Conservation (phyloP, 2,113 vertebrate species). For the Acanthochromis polyacanthus region DNA sequence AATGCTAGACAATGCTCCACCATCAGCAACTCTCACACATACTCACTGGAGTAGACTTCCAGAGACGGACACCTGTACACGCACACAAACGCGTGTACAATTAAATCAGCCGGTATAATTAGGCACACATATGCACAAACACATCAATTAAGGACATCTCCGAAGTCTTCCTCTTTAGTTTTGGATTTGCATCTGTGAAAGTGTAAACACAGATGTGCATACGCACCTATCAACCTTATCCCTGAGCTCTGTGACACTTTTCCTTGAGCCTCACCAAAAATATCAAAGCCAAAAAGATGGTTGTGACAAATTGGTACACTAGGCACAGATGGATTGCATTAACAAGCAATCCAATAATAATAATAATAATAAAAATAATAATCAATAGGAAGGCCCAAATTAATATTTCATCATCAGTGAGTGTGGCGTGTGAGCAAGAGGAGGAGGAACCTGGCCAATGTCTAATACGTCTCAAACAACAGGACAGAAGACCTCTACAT, state of each 20-base stretch:
- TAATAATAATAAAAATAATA: conserved; percentile 7
- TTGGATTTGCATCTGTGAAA: conserved; percentile 15
- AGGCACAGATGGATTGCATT: neutral
- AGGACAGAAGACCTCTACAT: conserved; percentile 24
- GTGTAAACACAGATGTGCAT: conserved; percentile 8
- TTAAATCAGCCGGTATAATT: neutral
- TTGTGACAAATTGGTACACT: neutral
- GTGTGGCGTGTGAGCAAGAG: conserved; percentile 26
- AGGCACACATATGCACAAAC: neutral
- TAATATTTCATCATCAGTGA: conserved; percentile 55
- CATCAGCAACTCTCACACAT: conserved; percentile 49
- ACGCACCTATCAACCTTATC: neutral
- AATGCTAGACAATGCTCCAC: conserved; percentile 62
- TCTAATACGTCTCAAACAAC: conserved; percentile 42
- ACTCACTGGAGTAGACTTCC: conserved; percentile 38
- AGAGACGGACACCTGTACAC: conserved; percentile 40
- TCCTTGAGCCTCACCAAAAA: neutral
- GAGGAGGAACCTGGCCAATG: neutral
- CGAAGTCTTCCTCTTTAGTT: conserved; percentile 10
- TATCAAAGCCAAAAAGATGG: neutral
- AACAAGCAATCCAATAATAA: neutral
- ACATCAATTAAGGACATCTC: neutral
- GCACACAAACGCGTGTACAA: conserved; percentile 20
- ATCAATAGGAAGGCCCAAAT: conserved; percentile 2
- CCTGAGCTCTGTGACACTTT: neutral